Conservation (phyloP, 2,888 invertebrate genomes). For the Thalpophila matura region DNA sequence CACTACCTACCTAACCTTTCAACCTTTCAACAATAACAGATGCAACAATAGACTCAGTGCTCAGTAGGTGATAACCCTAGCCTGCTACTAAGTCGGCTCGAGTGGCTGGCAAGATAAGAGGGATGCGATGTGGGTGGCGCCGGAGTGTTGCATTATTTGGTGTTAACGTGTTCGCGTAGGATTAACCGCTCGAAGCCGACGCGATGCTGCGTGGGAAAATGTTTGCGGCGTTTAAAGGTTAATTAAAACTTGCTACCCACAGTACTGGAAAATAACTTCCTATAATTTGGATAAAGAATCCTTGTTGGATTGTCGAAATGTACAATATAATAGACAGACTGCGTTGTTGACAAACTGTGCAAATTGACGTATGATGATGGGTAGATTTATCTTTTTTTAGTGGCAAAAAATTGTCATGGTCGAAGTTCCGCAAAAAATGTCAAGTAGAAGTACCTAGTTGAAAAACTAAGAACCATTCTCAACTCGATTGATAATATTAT, state of each 20-base stretch:
- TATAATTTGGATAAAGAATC: slow-evolving; percentile 7
- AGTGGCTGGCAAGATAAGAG: slow-evolving; percentile 64
- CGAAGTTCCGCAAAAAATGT: too few relatives aligned
- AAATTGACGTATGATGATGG: neutral
- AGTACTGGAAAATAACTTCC: slow-evolving; percentile 4
- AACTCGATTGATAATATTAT: neutral
- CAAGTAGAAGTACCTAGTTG: too few relatives aligned
- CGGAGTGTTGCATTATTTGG: slow-evolving; percentile 66
- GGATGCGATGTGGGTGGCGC: slow-evolving; percentile 73
- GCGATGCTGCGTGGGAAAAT: slow-evolving; percentile 61
- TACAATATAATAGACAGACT: neutral
- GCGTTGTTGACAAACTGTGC: neutral
- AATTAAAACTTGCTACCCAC: slow-evolving; percentile 31
- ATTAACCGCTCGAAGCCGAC: slow-evolving; percentile 50
- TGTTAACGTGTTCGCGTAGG: slow-evolving; percentile 66
- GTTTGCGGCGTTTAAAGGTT: slow-evolving; percentile 29
- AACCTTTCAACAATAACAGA: slow-evolving; percentile 1
- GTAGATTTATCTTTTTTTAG: too few relatives aligned
- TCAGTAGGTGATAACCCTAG: slow-evolving; percentile 48
- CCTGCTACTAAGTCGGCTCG: slow-evolving; percentile 38
- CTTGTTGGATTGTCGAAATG: neutral
- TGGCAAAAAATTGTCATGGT: too few relatives aligned
- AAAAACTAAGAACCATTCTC: neutral
- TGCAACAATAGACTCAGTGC: neutral
- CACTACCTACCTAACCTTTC: neutral